Evolutionary conservation across 2,797 vertebrate genomes (phyloP), one percentile per base, ranked within the genome.

Genomic region (Enteromius radiatus): DNA sequence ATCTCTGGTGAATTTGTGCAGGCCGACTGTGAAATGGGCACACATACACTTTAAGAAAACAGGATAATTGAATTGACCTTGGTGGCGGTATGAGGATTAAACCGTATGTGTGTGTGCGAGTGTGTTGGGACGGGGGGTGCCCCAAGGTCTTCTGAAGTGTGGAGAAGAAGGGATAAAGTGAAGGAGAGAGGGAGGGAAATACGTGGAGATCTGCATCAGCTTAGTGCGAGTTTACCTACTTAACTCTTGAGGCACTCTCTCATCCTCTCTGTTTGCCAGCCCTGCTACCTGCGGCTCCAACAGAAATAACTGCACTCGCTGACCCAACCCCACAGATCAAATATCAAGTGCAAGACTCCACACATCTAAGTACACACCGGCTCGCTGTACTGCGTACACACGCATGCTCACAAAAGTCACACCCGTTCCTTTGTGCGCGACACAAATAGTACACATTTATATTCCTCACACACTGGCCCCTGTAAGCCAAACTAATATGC

Each of bases 1-100:
- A 95, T 95, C 95, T 93, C 94, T 91, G 91, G 93, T 88, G 94
- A 91, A 94, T 95, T 86, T 93, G 93, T 94, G 92, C 91, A 93
- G 94, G 93, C 93, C 92, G 92, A 93, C 93, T 94, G 91, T 92
- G 92, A 95, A 95, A 95, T 94, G 93, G 94, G 94, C 93, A 95
- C 94, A 95, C 92, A 86, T 71, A 81, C 86, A 80, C 84, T 88
- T 88, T 89, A 94, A 93, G 93, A 95, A 95, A 95, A 95, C 93
- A 94, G 93, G 94, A 95, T 95, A 95, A 95, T 95, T 95, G 93
- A 95, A 95, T 95, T 95, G 94, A 95, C 95, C 94, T 93, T 91
- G 91, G 93, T 95, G 85, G 81, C 81, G 92, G 91, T 91, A 90
- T 91, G 87, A 92, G 94, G 94, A 95, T 95, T 95, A 94, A 92